A percentile compares a stretch with the other conserved stretches of the same genome.
phyloP scores from a whole-genome alignment of 2,113 vertebrate genomes.

The Ctenomys sociabilis region DNA sequence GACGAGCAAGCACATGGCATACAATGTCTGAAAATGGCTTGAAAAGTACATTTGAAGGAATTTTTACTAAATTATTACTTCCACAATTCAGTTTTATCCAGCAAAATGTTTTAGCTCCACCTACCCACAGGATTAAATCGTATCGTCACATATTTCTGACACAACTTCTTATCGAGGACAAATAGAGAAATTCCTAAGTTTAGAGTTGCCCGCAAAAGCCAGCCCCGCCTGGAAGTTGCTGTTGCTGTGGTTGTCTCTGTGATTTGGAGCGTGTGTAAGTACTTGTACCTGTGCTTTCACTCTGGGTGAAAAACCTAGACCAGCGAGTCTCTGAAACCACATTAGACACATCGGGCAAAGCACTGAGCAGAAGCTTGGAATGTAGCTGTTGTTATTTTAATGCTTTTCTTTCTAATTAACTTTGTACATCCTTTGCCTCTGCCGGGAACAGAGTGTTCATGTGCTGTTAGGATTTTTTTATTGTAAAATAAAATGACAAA shows the following conservation, averaged over 20 bases:
- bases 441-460: slow-evolving; percentile 67
- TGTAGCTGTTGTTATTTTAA: slow-evolving; percentile 53
- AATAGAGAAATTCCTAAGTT: slow-evolving; percentile 24
- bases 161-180: slow-evolving; percentile 13
- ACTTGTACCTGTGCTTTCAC: not conserved
- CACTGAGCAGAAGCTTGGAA: slow-evolving; percentile 41
- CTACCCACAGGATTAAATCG: not conserved
- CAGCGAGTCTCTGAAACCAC: not conserved
- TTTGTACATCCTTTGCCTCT: slow-evolving; percentile 66
- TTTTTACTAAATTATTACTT: not conserved
- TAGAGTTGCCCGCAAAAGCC: slow-evolving; percentile 43
- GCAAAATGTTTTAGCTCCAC: slow-evolving; percentile 1
- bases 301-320: not conserved
- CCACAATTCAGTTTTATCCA: slow-evolving; percentile 24
- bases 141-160: slow-evolving; percentile 17
- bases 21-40: not conserved
- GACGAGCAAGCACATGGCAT: not conserved
- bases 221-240: slow-evolving; percentile 22
- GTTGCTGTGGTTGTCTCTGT: not conserved
- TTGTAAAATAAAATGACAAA: slow-evolving; percentile 81
- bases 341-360: not conserved
- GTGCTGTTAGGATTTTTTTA: slow-evolving; percentile 73
- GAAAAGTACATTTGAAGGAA: slow-evolving; percentile 3
- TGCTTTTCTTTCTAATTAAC: slow-evolving; percentile 70
- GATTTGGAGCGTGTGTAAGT: not conserved